Evolutionary conservation across 2,113 vertebrate species (phyloP).

Genomic region (Motacilla tschutschensis): DNA sequence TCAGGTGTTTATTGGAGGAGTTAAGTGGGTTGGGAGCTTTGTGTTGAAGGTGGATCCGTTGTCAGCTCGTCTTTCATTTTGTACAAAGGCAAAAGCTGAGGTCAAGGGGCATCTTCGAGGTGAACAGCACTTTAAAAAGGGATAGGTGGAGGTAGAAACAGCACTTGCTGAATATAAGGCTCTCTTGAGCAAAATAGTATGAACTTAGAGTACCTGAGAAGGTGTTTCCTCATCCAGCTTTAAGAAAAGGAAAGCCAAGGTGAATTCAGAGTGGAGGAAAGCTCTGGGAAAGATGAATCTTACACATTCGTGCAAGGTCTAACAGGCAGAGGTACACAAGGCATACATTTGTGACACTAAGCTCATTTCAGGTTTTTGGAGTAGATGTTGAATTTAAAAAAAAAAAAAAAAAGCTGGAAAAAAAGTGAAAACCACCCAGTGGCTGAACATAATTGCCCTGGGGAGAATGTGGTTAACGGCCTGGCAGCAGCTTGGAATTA

Average conservation of each 20-base stretch:
- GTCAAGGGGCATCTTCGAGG: background rate
- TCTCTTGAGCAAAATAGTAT: background rate
- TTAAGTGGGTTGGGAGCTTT: accelerated
- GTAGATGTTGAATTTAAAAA: background rate
- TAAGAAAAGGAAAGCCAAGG: background rate
- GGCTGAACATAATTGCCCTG: background rate
- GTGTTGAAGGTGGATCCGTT: background rate
- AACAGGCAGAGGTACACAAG: background rate
- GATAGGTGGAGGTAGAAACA: background rate
- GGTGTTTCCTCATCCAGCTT: background rate
- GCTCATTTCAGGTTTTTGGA: background rate
- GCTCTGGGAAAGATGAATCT: background rate
- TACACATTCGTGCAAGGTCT: background rate
- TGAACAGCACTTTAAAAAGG: background rate
- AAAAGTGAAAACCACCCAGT: background rate
- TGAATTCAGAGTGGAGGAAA: background rate
- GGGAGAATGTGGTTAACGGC: background rate
- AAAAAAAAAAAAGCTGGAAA: background rate
- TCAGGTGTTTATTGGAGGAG: background rate
- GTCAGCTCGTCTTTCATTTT: accelerated
- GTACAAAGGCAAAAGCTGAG: background rate
- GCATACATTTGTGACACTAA: background rate
- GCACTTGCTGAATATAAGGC: background rate
- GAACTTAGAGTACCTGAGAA: background rate
- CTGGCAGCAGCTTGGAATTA: background rate